Evolutionary conservation across 1,140 invertebrate species (phyloP), one percentile per base, ranked within the genome.

Genomic region (Halyomorpha halys): DNA sequence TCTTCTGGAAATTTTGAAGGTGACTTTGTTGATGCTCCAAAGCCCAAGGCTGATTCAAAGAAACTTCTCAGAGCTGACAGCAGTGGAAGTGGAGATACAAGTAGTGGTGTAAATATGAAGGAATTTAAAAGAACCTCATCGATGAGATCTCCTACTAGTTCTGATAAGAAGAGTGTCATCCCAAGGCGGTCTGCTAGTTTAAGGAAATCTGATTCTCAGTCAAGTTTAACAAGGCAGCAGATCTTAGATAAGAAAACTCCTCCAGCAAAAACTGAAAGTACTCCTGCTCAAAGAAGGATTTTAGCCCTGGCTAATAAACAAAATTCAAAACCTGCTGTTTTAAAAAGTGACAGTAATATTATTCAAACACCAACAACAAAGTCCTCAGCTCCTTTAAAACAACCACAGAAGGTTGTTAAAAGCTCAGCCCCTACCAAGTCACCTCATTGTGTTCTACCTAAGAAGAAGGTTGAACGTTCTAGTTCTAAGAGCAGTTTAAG

Each of bases 401-500:
- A 56, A 56, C 19, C 23, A 6, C n/a, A 60, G 25, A 60, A 62
- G 23, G 21, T 8, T 59, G 13, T 53, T 27, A 63, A 64, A 47
- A 21, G 21, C 59, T 8, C 44, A 6, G 62, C 9, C 14, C 15
- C 47, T 18, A 19, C 4, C 9, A 56, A 62, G 39, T 15, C 51
- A 14, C 8, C 30, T 15, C 62, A 67, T 61, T 67, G 62, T 45
- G 53, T 16, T 54, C 44, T 44, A 27, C 65, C 53, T 14, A 56
- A 64, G n/a, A 71, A 71, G 21, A 61, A 65, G n/a, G 81, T 83
- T 1, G 81, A 83, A 67, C 73, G 82, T 18, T 83, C 81, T 5
- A 82, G 79, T 53, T 86, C 84, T 0, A 76, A 86, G 16, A 86
- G 85, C 39, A 91, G 88, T 65, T 74, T 93, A 13, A 79, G 86